A percentile compares a stretch with the other conserved stretches of the same genome.
Evolutionary conservation across 2,888 invertebrate species (phyloP).

Genomic region (Lissonota sp.): DNA sequence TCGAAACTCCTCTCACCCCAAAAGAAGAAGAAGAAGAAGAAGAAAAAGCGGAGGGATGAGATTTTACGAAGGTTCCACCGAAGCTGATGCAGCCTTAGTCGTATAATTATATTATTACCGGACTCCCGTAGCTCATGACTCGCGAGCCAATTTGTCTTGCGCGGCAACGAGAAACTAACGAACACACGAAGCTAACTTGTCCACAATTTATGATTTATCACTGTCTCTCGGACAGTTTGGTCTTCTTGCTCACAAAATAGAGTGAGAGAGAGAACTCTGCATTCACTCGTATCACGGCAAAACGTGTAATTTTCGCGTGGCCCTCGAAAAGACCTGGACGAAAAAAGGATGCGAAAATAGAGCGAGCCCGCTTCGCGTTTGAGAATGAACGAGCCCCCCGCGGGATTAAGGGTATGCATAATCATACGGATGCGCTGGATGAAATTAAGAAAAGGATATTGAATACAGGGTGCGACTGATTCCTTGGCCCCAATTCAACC

Average conservation of each 20-base stretch:
- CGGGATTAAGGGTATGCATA: neutral
- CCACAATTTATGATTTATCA: conserved; percentile 80
- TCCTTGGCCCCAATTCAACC: too few species aligned
- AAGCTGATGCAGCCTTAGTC: conserved; percentile 64
- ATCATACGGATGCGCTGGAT: neutral
- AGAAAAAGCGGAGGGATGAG: neutral
- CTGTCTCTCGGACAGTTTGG: conserved; percentile 69
- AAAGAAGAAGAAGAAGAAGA: conserved; percentile 13
- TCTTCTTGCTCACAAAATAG: conserved; percentile 54
- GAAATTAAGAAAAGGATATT: conserved; percentile 8
- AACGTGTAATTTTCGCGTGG: conserved; percentile 71
- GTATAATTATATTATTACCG: conserved; percentile 82
- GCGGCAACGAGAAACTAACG: conserved; percentile 72
- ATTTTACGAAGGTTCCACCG: neutral
- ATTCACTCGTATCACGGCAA: conserved; percentile 39
- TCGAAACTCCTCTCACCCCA: conserved; percentile 26
- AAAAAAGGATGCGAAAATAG: conserved; percentile 19
- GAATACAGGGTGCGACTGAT: neutral
- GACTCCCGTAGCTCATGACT: conserved; percentile 78
- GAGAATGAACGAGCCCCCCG: neutral
- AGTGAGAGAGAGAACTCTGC: neutral
- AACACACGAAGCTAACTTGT: conserved; percentile 68
- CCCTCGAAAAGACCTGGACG: conserved; percentile 5
- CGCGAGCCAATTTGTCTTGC: conserved; percentile 78
- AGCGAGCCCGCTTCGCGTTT: too few species aligned